phyloP scores from a whole-genome alignment of 2,797 vertebrate species.

The Malurus leucopterus region DNA sequence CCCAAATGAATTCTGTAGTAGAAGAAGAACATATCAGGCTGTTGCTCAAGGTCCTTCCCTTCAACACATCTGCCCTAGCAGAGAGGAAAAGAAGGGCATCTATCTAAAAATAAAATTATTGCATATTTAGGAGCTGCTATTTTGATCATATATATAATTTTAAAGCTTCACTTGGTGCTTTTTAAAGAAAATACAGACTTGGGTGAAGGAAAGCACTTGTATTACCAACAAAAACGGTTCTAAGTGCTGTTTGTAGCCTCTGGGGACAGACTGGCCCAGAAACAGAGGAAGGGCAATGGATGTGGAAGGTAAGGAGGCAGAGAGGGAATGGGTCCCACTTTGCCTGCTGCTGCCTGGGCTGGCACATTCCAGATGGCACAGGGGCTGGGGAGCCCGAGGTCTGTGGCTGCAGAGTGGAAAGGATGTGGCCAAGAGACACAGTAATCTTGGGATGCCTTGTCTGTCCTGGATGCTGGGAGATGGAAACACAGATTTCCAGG shows the following conservation, averaged over 20 bases:
- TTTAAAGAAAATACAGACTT: background rate
- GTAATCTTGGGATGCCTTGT: background rate
- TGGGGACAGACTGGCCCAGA: background rate
- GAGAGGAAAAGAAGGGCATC: background rate
- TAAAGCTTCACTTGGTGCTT: background rate
- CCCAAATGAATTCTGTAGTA: background rate
- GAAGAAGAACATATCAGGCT: background rate
- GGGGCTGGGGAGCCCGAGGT: background rate
- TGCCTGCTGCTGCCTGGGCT: background rate
- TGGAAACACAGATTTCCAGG: background rate
- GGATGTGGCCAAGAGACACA: background rate
- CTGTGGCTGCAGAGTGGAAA: rapidly evolving
- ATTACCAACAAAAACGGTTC: background rate
- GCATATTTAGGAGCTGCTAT: background rate
- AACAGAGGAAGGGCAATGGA: background rate
- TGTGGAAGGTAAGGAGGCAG: background rate
- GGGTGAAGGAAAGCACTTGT: background rate
- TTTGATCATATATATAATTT: background rate
- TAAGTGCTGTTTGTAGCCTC: background rate
- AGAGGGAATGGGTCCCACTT: background rate
- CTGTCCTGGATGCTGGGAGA: background rate
- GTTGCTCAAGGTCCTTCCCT: background rate
- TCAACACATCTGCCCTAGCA: background rate
- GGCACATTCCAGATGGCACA: background rate
- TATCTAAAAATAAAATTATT: background rate